A percentile compares a stretch with the other conserved stretches of the same genome.
Evolutionary conservation across 2,113 vertebrate genomes (phyloP).

Genomic region (Pitta sordida): DNA sequence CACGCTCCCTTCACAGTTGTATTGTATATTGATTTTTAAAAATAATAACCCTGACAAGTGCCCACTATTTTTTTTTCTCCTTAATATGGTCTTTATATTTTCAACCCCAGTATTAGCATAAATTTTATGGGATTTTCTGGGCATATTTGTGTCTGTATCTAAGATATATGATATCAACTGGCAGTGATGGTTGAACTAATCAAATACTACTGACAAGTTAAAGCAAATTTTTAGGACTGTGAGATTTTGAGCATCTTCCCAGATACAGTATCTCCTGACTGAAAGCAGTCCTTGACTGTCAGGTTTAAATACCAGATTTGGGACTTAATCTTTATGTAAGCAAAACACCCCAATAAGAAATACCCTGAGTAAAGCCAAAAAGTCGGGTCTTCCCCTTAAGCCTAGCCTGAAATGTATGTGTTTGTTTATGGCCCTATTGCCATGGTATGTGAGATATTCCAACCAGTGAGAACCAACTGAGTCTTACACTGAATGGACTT

Average conservation of each 20-base stretch:
- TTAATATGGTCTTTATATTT: slow-evolving; percentile 56
- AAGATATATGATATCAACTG: slow-evolving; percentile 50
- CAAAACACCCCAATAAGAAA: slow-evolving; percentile 48
- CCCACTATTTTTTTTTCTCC: not conserved
- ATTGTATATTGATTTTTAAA: slow-evolving; percentile 19
- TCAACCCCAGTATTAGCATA: slow-evolving; percentile 39
- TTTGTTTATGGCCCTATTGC: not conserved
- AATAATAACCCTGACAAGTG: slow-evolving; percentile 50
- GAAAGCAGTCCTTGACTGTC: slow-evolving; percentile 60
- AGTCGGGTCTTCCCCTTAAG: not conserved
- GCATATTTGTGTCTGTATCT: slow-evolving; percentile 57
- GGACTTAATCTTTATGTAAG: slow-evolving; percentile 49
- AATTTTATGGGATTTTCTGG: slow-evolving; percentile 64
- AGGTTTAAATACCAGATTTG: slow-evolving; percentile 44
- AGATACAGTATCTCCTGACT: slow-evolving; percentile 53
- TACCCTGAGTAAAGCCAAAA: not conserved
- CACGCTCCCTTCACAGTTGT: not conserved
- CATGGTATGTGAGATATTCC: slow-evolving; percentile 3
- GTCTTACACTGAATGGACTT: slow-evolving; percentile 49
- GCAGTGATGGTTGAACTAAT: slow-evolving; percentile 49
- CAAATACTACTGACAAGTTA: slow-evolving; percentile 55
- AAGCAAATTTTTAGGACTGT: slow-evolving; percentile 60
- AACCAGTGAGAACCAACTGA: slow-evolving; percentile 18
- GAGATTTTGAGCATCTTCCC: slow-evolving; percentile 62
- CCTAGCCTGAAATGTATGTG: not conserved